These are phyloP conservation scores for Caradrina kadenii DNA, from an alignment of 2,888 invertebrate genomes.

Conservation along the genomic window DNA sequence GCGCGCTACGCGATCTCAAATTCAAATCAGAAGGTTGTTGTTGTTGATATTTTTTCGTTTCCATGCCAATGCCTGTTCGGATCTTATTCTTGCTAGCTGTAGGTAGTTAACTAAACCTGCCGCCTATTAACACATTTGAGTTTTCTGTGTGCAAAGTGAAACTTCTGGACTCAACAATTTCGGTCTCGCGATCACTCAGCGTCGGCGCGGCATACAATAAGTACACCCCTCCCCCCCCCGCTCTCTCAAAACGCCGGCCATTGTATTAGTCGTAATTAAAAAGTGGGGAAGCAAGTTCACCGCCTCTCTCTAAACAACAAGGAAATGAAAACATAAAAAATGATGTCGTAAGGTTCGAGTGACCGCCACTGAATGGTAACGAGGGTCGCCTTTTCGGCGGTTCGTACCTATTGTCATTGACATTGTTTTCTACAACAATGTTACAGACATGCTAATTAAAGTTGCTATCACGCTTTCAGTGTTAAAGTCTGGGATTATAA, in stretches of 20 bases:
- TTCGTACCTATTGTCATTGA: slow-evolving; percentile 24
- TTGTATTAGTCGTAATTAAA: slow-evolving; percentile 63
- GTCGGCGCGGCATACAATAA: slow-evolving; percentile 49
- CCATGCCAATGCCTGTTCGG: too few species aligned
- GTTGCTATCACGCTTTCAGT: slow-evolving; percentile 5
- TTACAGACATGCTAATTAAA: slow-evolving; percentile 26
- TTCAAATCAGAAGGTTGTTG: neutral
- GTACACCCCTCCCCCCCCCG: slow-evolving; percentile 4
- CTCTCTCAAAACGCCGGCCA: slow-evolving; percentile 17
- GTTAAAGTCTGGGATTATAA: slow-evolving; percentile 14
- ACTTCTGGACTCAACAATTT: slow-evolving; percentile 20
- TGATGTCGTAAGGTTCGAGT: slow-evolving; percentile 38
- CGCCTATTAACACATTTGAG: neutral
- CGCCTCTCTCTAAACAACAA: slow-evolving; percentile 28
- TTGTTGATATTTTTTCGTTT: too few species aligned
- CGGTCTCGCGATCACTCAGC: slow-evolving; percentile 14
- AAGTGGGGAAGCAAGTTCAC: slow-evolving; percentile 50
- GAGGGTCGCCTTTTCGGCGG: neutral
- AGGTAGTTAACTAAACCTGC: neutral
- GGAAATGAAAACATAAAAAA: slow-evolving; percentile 50
- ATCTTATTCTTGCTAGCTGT: neutral
- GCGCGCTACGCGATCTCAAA: neutral
- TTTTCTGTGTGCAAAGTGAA: neutral
- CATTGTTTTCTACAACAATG: slow-evolving; percentile 10
- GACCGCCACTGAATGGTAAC: slow-evolving; percentile 26